Base-by-base conservation (phyloP, 2,113 vertebrate species). In the Bettongia penicillata region DNA sequence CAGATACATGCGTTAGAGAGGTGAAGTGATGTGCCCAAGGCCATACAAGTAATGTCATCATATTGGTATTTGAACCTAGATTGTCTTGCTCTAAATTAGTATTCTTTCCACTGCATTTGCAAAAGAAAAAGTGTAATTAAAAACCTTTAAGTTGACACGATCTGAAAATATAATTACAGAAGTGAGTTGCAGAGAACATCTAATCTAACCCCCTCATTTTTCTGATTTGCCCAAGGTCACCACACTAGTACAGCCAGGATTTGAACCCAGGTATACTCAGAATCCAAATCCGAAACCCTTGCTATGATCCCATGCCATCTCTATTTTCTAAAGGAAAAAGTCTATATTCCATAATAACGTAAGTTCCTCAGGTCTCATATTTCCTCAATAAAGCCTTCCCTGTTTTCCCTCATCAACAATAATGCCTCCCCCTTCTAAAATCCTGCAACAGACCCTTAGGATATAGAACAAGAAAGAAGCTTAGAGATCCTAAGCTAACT, bases 321-420 rank as follows among this genome's bases (percentile, higher is more conserved):
- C 37, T 77, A 50, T 92, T 51, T 53, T 68, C 55, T 57, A 4
- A 9, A 93, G 90, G 61, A 84, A 90, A 95, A 94, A 93, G 51
- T 92, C n/a, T 19, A 14, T 22, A 49, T 47, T 84, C 26, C 2
- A 0, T 23, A 57, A 28, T 10, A 77, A n/a, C 43, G 57, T 4
- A 24, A 0, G 12, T 28, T 47, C 90, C 68, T 31, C 25, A 4
- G 37, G 49, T 28, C n/a, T 23, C 31, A 49, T 26, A 61, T 61
- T 77, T 52, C 51, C 90, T n/a, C n/a, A 8, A 7, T 3, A 31
- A 95, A 90, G 77, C 91, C 53, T 16, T 95, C n/a, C n/a, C 91
- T 50, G 90, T 53, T 68, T 0, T n/a, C 90, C 52, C 37, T 8
- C 51, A 2, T 43, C 51, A 14, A n/a, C 9, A 12, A 50, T 14